A percentile compares a stretch with the other conserved stretches of the same genome.
Conservation (phyloP, 2,797 vertebrate genomes). For the Pipistrellus nathusii region DNA sequence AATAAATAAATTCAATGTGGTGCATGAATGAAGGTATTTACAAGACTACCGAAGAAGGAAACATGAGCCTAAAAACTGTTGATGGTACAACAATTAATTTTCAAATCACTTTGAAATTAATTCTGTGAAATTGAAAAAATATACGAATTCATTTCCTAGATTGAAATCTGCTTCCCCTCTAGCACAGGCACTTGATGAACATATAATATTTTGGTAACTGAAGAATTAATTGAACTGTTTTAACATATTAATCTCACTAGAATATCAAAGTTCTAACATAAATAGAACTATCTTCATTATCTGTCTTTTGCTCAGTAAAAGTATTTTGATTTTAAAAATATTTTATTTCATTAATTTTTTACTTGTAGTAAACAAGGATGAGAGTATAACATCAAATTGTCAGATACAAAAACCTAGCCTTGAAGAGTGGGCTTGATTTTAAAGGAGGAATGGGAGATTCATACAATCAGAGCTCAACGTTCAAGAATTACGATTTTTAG, state of each 20-base stretch:
- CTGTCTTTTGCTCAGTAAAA: neutral
- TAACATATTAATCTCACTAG: neutral
- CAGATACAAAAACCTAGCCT: neutral
- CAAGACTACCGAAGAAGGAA: neutral
- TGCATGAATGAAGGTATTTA: fast-evolving
- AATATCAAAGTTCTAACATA: constrained; percentile 15
- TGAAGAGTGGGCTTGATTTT: neutral
- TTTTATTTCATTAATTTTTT: neutral
- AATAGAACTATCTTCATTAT: neutral
- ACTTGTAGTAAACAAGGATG: neutral
- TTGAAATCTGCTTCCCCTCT: constrained; percentile 3
- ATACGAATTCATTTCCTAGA: constrained; percentile 1
- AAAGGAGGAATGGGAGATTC: neutral
- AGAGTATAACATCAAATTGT: neutral
- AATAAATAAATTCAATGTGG: neutral
- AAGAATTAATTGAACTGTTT: constrained; percentile 15
- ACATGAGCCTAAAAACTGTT: neutral
- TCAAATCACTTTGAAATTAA: constrained; percentile 41
- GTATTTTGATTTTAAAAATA: neutral
- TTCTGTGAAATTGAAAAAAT: constrained; percentile 13
- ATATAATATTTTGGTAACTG: neutral
- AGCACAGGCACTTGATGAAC: neutral
- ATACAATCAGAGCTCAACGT: neutral
- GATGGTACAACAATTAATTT: neutral
- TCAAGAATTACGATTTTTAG: neutral